These are phyloP conservation scores for Zosterops borbonicus DNA, from an alignment of 2,113 vertebrate species.

Conservation along the genomic window DNA sequence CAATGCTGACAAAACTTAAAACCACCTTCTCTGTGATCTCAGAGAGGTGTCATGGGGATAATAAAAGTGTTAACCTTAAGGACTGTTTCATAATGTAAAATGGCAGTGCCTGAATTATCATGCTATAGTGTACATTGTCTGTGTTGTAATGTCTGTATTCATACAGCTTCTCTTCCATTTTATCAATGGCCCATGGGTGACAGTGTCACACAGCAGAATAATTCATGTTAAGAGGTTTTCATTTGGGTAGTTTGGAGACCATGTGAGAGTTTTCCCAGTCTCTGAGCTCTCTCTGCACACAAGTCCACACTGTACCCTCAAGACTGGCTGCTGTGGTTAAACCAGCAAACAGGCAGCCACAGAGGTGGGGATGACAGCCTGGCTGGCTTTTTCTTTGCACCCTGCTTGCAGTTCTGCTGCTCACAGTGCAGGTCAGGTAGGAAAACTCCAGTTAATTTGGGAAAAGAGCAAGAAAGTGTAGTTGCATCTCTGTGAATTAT, in stretches of 20 bases:
- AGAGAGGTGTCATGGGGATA: conserved; percentile 51
- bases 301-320: neutral
- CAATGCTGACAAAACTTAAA: neutral
- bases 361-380: neutral
- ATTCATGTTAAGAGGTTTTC: neutral
- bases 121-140: neutral
- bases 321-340: neutral
- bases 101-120: conserved; percentile 57
- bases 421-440: neutral
- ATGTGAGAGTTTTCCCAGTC: neutral
- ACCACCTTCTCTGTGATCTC: neutral
- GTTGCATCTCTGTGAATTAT: neutral
- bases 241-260: neutral
- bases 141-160: conserved; percentile 11
- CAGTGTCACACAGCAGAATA: neutral
- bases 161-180: neutral
- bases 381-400: neutral
- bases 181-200: neutral
- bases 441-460: neutral
- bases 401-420: neutral
- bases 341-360: neutral
- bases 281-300: neutral
- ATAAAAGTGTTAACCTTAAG: conserved; percentile 32
- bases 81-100: conserved; percentile 42
- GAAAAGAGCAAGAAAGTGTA: neutral